Evolutionary conservation across 2,797 vertebrate species (phyloP).

Genomic region (Epinephelus coioides): DNA sequence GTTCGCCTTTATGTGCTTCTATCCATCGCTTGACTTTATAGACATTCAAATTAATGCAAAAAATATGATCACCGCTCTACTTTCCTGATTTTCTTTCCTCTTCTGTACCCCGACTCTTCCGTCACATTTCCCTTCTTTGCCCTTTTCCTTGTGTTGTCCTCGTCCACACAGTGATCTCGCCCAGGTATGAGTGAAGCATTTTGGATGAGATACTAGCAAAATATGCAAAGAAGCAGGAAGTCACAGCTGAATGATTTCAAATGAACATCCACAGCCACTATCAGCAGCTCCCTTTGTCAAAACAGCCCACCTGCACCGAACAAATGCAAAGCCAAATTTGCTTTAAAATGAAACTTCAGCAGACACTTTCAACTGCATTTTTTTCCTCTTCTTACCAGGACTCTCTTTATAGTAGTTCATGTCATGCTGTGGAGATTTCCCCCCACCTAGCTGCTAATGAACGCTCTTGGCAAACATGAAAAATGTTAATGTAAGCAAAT

Average conservation of each 20-base stretch:
- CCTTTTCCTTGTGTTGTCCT: conserved; percentile 1
- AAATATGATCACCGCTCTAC: not conserved
- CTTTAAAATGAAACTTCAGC: conserved; percentile 35
- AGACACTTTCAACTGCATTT: not conserved
- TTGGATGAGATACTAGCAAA: conserved; percentile 43
- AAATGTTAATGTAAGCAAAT: conserved; percentile 73
- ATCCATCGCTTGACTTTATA: conserved; percentile 28
- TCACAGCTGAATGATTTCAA: conserved; percentile 50
- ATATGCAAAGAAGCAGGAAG: conserved; percentile 53
- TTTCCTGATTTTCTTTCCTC: conserved; percentile 28
- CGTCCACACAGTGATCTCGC: not conserved
- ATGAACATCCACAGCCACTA: conserved; percentile 43
- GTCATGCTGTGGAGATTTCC: conserved; percentile 7
- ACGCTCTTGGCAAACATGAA: conserved; percentile 52
- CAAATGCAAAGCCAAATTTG: conserved; percentile 6
- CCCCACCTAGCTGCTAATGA: conserved; percentile 55
- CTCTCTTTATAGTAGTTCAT: conserved; percentile 8
- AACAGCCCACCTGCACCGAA: conserved; percentile 33
- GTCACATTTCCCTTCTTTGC: not conserved
- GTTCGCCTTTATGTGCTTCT: conserved; percentile 3
- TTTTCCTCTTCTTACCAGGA: not conserved
- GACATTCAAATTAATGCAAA: conserved; percentile 40
- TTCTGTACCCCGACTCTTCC: not conserved
- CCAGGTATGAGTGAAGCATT: conserved; percentile 27
- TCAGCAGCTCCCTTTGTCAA: conserved; percentile 41